phyloP scores from a whole-genome alignment of 2,113 vertebrate genomes.

The Dolichallabes microphthalmus region DNA sequence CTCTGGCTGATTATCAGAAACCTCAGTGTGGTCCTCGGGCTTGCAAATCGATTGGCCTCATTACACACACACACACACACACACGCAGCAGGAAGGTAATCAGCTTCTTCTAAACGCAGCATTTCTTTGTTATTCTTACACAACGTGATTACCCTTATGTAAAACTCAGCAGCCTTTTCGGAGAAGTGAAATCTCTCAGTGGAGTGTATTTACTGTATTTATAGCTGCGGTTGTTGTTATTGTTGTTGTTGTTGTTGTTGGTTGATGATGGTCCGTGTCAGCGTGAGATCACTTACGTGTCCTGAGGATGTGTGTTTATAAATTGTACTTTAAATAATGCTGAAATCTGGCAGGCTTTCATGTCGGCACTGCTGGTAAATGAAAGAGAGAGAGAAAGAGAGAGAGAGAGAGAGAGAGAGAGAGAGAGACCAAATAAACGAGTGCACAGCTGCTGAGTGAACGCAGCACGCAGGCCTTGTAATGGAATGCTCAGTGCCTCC shows the following conservation, averaged over 20 bases:
- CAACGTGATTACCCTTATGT: not conserved
- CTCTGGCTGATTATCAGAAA: slow-evolving; percentile 21
- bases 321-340: slow-evolving; percentile 26
- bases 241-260: not conserved
- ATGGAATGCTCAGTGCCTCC: slow-evolving; percentile 75
- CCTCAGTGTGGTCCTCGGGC: slow-evolving; percentile 17
- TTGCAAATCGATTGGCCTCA: slow-evolving; percentile 22
- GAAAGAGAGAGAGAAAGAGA: slow-evolving; percentile 35
- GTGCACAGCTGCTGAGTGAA: slow-evolving; percentile 60
- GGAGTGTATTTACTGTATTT: slow-evolving; percentile 1
- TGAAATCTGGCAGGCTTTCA: slow-evolving; percentile 15
- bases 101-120: slow-evolving; percentile 8
- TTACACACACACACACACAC: slow-evolving; percentile 8
- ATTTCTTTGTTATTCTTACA: not conserved
- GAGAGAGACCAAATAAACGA: slow-evolving; percentile 54
- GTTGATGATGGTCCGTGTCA: not conserved
- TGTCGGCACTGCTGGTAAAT: slow-evolving; percentile 28
- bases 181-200: not conserved
- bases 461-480: slow-evolving; percentile 62
- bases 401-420: slow-evolving; percentile 35
- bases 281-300: not conserved
- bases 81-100: not conserved
- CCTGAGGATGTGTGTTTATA: not conserved
- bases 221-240: not conserved
- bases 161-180: not conserved